phyloP scores from a whole-genome alignment of 2,888 invertebrate genomes.

The Eupithecia centaureata region DNA sequence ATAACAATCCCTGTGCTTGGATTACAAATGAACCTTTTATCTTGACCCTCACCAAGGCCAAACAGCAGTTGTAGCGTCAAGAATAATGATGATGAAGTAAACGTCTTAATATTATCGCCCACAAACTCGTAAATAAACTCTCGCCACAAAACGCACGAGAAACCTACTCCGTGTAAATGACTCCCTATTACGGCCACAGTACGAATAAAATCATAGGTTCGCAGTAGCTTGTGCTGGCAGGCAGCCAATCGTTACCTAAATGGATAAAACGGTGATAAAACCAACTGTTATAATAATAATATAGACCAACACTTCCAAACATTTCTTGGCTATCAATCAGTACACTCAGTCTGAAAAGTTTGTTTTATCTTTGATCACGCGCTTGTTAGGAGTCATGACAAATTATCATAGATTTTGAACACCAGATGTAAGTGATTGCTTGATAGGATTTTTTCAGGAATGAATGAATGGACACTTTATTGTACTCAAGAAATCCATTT shows the following conservation, averaged over 20 bases:
- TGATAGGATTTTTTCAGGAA: too few species aligned
- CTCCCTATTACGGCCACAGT: constrained; percentile 4
- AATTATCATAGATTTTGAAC: not conserved
- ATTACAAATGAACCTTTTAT: not conserved
- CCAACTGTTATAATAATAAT: constrained; percentile 32
- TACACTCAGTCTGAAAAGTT: constrained; percentile 14
- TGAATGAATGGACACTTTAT: too few species aligned
- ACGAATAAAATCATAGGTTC: not conserved
- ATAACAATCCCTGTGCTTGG: too few species aligned
- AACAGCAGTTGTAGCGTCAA: not conserved
- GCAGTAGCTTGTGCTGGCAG: constrained; percentile 29
- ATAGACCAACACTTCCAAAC: constrained; percentile 25
- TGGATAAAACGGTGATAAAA: constrained; percentile 36
- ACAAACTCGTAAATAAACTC: not conserved
- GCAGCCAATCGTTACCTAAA: constrained; percentile 39
- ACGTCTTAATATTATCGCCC: not conserved
- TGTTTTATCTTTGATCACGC: not conserved
- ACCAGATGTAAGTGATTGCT: not conserved
- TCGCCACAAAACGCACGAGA: not conserved
- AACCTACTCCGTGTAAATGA: constrained; percentile 4
- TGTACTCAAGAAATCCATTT: too few species aligned
- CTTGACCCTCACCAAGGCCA: not conserved
- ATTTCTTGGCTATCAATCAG: constrained; percentile 37
- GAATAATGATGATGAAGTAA: not conserved
- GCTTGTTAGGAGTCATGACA: not conserved